Evolutionary conservation across 2,797 vertebrate species (phyloP).

Genomic region (Cossypha heuglini): DNA sequence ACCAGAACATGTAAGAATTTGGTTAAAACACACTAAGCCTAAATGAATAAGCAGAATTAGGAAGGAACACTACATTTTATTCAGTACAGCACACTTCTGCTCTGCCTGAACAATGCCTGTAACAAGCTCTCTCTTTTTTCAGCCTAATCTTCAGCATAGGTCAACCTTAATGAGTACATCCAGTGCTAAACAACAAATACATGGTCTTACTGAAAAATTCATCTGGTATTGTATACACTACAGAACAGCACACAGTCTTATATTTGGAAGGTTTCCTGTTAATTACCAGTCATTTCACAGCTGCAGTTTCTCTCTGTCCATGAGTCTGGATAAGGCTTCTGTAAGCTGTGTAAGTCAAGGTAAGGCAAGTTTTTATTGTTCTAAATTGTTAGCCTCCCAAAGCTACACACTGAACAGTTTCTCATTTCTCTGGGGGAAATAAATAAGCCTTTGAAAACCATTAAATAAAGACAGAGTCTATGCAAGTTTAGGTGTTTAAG

Average conservation of each 20-base stretch:
- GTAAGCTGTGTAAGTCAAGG: neutral
- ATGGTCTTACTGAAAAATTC: neutral
- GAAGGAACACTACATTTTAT: neutral
- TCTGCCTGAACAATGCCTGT: neutral
- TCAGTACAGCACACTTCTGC: neutral
- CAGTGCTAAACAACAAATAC: neutral
- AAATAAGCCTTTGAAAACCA: neutral
- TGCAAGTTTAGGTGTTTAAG: neutral
- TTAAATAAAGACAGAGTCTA: neutral
- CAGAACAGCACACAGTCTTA: rapidly evolving
- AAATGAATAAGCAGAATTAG: neutral
- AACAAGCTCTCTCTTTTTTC: neutral
- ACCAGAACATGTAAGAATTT: neutral
- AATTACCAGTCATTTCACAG: neutral
- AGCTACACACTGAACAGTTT: neutral
- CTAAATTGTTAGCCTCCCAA: neutral
- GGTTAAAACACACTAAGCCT: neutral
- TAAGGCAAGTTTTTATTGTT: neutral
- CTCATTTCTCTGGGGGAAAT: neutral
- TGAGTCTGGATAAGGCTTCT: neutral
- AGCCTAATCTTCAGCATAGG: neutral
- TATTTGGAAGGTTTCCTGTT: neutral
- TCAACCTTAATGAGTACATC: neutral
- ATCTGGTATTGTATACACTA: neutral
- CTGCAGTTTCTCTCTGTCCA: neutral